phyloP scores from a whole-genome alignment of 2,113 vertebrate species.

The Cercocebus atys region DNA sequence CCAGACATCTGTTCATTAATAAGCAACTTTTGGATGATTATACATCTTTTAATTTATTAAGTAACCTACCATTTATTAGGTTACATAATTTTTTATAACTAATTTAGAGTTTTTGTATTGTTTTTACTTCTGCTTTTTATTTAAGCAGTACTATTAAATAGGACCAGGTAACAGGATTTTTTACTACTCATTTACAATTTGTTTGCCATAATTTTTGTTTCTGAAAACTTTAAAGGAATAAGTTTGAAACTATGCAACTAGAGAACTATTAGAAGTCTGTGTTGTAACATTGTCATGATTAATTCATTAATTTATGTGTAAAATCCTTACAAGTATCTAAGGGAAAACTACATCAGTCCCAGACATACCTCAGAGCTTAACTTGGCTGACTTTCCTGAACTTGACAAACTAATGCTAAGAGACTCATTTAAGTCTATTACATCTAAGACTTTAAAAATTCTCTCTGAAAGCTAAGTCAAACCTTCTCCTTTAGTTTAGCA shows the following conservation, averaged over 20 bases:
- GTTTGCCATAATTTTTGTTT: slow-evolving; percentile 28
- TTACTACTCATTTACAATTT: neutral
- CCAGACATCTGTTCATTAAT: neutral
- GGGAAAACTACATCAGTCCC: slow-evolving; percentile 8
- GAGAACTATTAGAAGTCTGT: neutral
- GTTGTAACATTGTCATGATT: slow-evolving; percentile 28
- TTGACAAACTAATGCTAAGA: slow-evolving; percentile 51
- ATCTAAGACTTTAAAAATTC: slow-evolving; percentile 48
- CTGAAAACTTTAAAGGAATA: neutral
- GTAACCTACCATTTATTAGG: neutral
- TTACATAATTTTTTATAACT: slow-evolving; percentile 1
- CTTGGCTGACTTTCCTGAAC: slow-evolving; percentile 56
- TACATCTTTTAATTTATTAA: neutral
- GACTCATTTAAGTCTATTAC: slow-evolving; percentile 40
- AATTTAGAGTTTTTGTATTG: neutral
- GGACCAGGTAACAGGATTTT: neutral
- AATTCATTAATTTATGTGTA: slow-evolving; percentile 48
- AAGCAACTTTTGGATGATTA: neutral
- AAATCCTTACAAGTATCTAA: neutral
- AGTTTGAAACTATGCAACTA: slow-evolving; percentile 7
- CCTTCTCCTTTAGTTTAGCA: slow-evolving; percentile 40
- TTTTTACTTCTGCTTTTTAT: neutral
- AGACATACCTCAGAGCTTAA: slow-evolving; percentile 52
- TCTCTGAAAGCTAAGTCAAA: slow-evolving; percentile 9
- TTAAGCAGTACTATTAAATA: neutral